Base-by-base conservation (phyloP, 1,140 invertebrate genomes). In the Oryctes rhinoceros region DNA sequence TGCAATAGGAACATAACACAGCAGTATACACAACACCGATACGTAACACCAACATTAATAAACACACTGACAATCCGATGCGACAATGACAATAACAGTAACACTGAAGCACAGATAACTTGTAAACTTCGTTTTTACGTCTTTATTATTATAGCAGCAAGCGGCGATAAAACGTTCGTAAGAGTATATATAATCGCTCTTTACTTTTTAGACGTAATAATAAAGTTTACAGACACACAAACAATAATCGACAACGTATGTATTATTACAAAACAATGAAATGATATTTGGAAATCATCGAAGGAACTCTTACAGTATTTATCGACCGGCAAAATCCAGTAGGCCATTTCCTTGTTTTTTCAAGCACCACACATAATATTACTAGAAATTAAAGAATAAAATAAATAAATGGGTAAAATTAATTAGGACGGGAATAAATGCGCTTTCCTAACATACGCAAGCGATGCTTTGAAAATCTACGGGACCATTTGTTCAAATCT, bases 301-400 rank as follows among this genome's bases (percentile, higher is more conserved):
- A 24, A 67, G 18, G 18, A 67, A 67, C 18, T 18, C 65, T 67
- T 67, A 67, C 65, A 67, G 65, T 67, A 67, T 67, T 24, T 35
- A 18, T 20, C 18, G 30, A 67, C 18, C 65, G 20, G 65, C 18
- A 67, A 67, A 5, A 20, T 24, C 65, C 65, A 67, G 65, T 24
- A 18, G 65, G 65, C n/a, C 65, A 67, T 67, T 67, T 67, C 20
- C 65, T 67, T 35, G 24, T 24, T 67, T 67, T n/a, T 18, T 9
- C 18, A 67, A 67, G 65, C 65, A 24, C 20, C 65, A 35, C 65
- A 67, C n/a, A 53, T n/a, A 67, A 67, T 18, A 67, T 67, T 67
- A 67, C 65, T 67, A 67, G 65, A 67, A 67, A 67, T 18, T 35
- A 35, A 67, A 67, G 30, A 67, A 67, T 15, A 20, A 10, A 67